A percentile compares a stretch with the other conserved stretches of the same genome.
Evolutionary conservation across 2,888 invertebrate genomes (phyloP).

Genomic region (Oligia strigilis): DNA sequence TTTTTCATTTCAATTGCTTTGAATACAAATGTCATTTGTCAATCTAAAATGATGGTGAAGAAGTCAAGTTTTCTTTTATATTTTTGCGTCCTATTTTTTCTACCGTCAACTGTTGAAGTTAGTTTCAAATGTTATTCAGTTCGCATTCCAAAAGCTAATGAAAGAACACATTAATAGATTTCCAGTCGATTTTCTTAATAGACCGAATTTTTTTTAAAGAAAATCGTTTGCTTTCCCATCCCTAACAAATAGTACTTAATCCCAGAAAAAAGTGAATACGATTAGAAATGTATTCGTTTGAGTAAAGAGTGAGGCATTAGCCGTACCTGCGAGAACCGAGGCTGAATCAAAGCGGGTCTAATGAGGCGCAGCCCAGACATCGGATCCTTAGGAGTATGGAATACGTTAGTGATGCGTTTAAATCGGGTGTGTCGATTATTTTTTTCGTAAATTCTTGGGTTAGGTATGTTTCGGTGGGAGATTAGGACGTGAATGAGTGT

Average conservation of each 20-base stretch:
- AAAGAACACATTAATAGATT: background rate
- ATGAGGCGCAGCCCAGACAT: constrained; percentile 81
- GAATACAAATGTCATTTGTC: constrained; percentile 45
- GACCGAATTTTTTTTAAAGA: background rate
- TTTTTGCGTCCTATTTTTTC: background rate
- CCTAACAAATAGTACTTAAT: constrained; percentile 26
- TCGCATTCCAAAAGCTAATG: background rate
- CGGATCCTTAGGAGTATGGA: constrained; percentile 73
- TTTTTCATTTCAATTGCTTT: constrained; percentile 41
- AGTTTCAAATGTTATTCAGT: background rate
- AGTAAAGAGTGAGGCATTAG: constrained; percentile 73
- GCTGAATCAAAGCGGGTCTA: constrained; percentile 82
- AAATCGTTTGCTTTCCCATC: constrained; percentile 1
- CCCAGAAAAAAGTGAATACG: constrained; percentile 59
- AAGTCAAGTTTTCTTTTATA: constrained; percentile 31
- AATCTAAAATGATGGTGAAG: constrained; percentile 16
- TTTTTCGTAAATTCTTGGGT: constrained; percentile 3
- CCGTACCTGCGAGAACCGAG: constrained; percentile 72
- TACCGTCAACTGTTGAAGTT: background rate
- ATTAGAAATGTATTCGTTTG: constrained; percentile 74
- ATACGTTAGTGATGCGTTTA: constrained; percentile 63
- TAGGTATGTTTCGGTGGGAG: background rate
- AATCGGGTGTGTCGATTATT: background rate
- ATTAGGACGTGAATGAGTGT: background rate
- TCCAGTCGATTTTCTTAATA: background rate